phyloP scores from a whole-genome alignment of 1,140 invertebrate species.

The Parapsyche elsis region DNA sequence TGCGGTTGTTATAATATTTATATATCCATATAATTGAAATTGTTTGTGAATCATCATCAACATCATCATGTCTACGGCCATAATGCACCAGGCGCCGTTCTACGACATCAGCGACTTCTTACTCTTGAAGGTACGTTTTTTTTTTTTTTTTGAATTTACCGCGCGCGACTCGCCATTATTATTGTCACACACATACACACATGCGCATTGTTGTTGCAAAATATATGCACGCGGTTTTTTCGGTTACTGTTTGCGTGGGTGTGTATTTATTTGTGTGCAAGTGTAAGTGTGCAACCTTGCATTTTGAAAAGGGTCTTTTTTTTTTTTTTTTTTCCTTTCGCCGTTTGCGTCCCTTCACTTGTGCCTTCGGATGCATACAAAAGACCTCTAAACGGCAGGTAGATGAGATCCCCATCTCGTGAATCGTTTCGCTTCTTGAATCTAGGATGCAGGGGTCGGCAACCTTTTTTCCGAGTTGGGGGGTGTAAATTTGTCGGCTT shows the following conservation, averaged over 20 bases:
- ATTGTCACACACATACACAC: neutral
- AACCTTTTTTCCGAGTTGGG: too few species aligned
- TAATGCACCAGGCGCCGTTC: slow-evolving; percentile 68
- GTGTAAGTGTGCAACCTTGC: slow-evolving; percentile 25
- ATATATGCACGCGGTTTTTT: neutral
- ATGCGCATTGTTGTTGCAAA: neutral
- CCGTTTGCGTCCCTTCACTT: slow-evolving; percentile 9
- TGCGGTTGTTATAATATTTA: too few species aligned
- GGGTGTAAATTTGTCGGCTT: too few species aligned
- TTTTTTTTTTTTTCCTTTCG: neutral
- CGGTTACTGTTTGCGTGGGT: slow-evolving; percentile 8
- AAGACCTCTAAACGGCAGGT: neutral
- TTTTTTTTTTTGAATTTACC: slow-evolving; percentile 7
- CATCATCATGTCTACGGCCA: slow-evolving; percentile 67
- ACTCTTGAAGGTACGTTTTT: slow-evolving; percentile 64
- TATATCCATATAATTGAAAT: too few species aligned
- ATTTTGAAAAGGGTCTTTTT: neutral
- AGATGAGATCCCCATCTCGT: neutral
- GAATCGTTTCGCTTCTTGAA: too few species aligned
- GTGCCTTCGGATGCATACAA: neutral
- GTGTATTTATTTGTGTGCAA: neutral
- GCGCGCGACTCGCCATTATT: neutral
- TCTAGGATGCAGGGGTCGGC: too few species aligned
- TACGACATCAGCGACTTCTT: slow-evolving; percentile 67
- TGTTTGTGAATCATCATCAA: too few species aligned